A percentile compares a stretch with the other conserved stretches of the same genome.
Conservation (phyloP, 2,888 invertebrate genomes). For the Ophion ellenae region DNA sequence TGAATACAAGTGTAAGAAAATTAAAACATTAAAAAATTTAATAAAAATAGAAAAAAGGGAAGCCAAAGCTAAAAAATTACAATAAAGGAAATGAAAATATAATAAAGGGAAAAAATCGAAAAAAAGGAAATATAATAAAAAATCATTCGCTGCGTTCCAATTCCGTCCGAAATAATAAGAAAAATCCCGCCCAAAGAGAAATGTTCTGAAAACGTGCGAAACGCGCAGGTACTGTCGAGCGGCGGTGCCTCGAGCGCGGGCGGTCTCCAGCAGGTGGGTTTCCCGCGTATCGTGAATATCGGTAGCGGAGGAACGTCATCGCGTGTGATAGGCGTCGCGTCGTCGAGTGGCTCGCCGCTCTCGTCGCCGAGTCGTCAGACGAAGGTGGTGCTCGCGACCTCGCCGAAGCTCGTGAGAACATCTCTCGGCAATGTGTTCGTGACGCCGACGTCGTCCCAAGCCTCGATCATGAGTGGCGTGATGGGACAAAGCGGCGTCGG, state of each 20-base stretch:
- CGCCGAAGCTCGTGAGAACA: slow-evolving; percentile 81
- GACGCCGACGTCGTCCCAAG: slow-evolving; percentile 74
- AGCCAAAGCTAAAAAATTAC: too few relatives aligned
- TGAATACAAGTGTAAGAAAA: too few relatives aligned
- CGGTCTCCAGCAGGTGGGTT: slow-evolving; percentile 83
- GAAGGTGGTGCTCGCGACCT: slow-evolving; percentile 81
- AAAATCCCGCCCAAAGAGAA: slow-evolving; percentile 17
- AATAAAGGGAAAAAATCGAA: too few relatives aligned
- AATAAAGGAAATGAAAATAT: too few relatives aligned
- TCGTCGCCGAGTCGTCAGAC: slow-evolving; percentile 79
- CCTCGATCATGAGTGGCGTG: slow-evolving; percentile 57
- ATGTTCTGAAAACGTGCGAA: too few relatives aligned
- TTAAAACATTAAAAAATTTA: too few relatives aligned
- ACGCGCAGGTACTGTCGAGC: slow-evolving; percentile 79
- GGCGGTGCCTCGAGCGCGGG: slow-evolving; percentile 79
- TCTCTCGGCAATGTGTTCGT: slow-evolving; percentile 82
- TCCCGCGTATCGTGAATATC: slow-evolving; percentile 85
- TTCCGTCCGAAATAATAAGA: background rate
- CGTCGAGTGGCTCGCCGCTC: slow-evolving; percentile 76
- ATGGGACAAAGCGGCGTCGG: slow-evolving; percentile 41
- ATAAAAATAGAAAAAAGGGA: too few relatives aligned
- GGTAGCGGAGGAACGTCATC: slow-evolving; percentile 72
- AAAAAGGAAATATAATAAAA: too few relatives aligned
- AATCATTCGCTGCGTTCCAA: too few relatives aligned
- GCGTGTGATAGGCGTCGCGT: slow-evolving; percentile 78